Evolutionary conservation across 2,797 vertebrate species (phyloP), one percentile per base, ranked within the genome.

Genomic region (Sebastes cheni): DNA sequence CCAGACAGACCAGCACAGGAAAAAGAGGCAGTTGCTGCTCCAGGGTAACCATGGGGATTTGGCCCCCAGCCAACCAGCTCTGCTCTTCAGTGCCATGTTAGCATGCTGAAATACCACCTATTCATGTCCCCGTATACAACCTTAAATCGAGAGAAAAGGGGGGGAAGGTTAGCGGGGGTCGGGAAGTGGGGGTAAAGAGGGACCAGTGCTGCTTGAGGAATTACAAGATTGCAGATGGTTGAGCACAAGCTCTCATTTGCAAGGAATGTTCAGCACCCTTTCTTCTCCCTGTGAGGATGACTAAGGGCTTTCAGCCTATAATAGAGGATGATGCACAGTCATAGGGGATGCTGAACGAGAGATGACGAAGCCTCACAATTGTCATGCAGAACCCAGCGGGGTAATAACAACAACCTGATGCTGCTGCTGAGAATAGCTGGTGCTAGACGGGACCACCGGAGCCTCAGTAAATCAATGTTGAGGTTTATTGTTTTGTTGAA

Each of bases 31-130:
- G 86, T 91, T 78, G 85, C 84, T 92, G 83, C 86, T 93, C 84
- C 72, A 46, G 79, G 75, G 94, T 95, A 94, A 93, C 92, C 92
- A 94, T 94, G 93, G 92, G 88, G 94, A 95, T 90, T 91, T 94
- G 94, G 93, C 85, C 81, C 67, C 67, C 23, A 74, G 86, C 94
- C 95, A 93, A 66, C 55, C 80, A 89, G 76, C 88, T 81, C 82
- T 83, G 84, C 85, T 88, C 81, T 76, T 86, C 79, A n/a, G 82
- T 58, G 76, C 79, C 30, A 18, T 46, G 42, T 88, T 84, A 80
- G 88, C 86, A 73, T 76, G 72, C 88, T 87, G 80, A 91, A 92
- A 94, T 89, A 82, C 85, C 89, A 92, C 82, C 94, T 90, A 92
- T 93, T 91, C 88, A 87, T 75, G 20, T 79, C 83, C 81, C 75